phyloP scores from a whole-genome alignment of 1,140 invertebrate genomes.

The Himalopsyche phryganea region DNA sequence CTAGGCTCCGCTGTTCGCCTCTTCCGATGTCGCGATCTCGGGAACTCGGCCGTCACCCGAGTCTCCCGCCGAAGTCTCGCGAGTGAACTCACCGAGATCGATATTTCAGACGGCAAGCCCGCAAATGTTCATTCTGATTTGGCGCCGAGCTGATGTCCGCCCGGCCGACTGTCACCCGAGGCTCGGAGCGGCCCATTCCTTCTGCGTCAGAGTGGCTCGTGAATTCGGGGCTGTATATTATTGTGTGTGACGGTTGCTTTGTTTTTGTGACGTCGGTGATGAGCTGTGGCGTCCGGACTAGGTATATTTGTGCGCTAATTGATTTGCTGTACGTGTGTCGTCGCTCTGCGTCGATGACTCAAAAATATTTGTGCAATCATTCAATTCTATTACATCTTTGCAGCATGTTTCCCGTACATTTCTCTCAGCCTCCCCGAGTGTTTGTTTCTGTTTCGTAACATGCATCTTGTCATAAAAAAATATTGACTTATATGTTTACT shows the following conservation, averaged over 20 bases:
- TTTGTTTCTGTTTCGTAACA: neutral
- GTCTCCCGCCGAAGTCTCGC: neutral
- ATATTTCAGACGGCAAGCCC: neutral
- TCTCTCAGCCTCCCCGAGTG: neutral
- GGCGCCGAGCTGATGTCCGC: neutral
- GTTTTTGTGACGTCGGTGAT: too few species aligned
- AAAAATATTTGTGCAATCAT: slow-evolving; percentile 1
- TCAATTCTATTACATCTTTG: slow-evolving; percentile 8
- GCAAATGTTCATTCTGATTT: neutral
- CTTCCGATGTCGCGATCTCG: neutral
- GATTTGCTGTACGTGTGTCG: too few species aligned
- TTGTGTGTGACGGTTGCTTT: too few species aligned
- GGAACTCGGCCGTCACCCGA: neutral
- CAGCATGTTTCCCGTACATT: slow-evolving; percentile 8
- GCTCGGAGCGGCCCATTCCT: too few species aligned
- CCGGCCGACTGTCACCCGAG: too few species aligned
- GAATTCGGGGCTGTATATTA: too few species aligned
- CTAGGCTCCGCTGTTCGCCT: slow-evolving; percentile 55
- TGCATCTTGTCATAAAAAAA: neutral
- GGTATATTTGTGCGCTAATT: too few species aligned
- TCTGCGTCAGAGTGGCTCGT: too few species aligned
- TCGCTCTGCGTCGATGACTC: too few species aligned
- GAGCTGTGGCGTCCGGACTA: too few species aligned
- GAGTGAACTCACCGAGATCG: neutral
- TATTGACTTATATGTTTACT: too few species aligned